These are phyloP conservation scores for Myotis lucifugus DNA, from an alignment of 2,113 vertebrate genomes.

Conservation along the genomic window DNA sequence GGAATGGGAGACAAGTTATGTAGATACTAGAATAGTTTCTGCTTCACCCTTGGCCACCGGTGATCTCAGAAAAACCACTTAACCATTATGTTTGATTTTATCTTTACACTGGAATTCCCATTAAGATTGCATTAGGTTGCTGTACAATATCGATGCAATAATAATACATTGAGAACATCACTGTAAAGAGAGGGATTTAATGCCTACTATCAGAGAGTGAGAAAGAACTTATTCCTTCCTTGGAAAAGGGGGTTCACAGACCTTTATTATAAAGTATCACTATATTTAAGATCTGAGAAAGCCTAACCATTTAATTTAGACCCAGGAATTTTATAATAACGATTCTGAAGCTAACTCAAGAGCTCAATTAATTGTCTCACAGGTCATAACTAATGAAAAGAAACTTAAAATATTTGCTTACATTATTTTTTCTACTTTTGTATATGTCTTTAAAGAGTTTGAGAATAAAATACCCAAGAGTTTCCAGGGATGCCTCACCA, in stretches of 20 bases:
- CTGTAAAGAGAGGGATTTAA: background rate
- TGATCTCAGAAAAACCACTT: background rate
- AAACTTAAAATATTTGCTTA: background rate
- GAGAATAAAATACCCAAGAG: background rate
- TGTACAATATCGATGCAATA: background rate
- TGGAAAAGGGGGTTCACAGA: background rate
- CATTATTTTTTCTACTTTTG: background rate
- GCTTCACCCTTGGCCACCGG: background rate
- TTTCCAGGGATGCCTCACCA: background rate
- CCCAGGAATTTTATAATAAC: background rate
- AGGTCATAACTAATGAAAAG: constrained; percentile 31
- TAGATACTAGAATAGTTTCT: background rate
- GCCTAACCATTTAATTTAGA: background rate
- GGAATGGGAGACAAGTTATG: background rate
- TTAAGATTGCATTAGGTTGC: background rate
- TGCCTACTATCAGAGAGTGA: background rate
- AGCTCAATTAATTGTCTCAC: background rate
- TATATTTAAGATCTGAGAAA: background rate
- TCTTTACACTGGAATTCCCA: background rate
- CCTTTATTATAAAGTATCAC: background rate
- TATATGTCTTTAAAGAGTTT: background rate
- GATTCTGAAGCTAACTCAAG: background rate
- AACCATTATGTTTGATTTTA: background rate
- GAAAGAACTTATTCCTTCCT: background rate
- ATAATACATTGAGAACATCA: background rate